Base-by-base conservation (phyloP, 2,888 invertebrate species). In the Aricia artaxerxes region DNA sequence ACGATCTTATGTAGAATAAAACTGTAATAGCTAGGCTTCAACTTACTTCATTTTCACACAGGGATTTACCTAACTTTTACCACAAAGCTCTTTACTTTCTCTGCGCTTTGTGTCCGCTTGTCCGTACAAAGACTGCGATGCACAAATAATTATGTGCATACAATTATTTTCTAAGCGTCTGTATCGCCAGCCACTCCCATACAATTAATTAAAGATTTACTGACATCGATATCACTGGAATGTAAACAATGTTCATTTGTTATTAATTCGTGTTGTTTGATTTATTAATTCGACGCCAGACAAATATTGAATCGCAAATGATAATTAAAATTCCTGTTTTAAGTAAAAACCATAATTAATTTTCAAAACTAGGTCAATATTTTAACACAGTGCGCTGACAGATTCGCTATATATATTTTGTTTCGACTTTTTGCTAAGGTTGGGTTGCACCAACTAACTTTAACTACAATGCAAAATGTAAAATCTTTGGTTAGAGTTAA, bases 121-220 rank as follows among this genome's bases (percentile, higher is more conserved):
- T 88, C 90, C 89, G 87, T 87, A 90, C 88, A 91, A 92, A 92
- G 89, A 89, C 86, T 86, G 87, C 89, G 88, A 85, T 91, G 91
- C 90, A 90, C 92, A 92, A 93, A 93, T 93, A 92, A 93, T 93
- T 93, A 93, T 94, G 93, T 92, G 92, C 93, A 94, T 93, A 92
- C 91, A 90, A 92, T 93, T 93, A 93, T 92, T 90, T 89, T 86
- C 88, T 91, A 91, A 91, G 87, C 90, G 89, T 86, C 88, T 84
- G 85, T 87, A 88, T 87, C 84, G 83, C 84, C 81, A 82, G 80
- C 78, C 79, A 61, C 81, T 78, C 78, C 77, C 75, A 72, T 44
- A 69, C 64, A 81, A 81, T 81, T 82, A 81, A 82, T 82, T 82
- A 82, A 83, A 82, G 83, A 83, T 80, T 81, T 81, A 82, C 78